Conservation (phyloP, 2,113 vertebrate species). For the Heterocephalus glaber region DNA sequence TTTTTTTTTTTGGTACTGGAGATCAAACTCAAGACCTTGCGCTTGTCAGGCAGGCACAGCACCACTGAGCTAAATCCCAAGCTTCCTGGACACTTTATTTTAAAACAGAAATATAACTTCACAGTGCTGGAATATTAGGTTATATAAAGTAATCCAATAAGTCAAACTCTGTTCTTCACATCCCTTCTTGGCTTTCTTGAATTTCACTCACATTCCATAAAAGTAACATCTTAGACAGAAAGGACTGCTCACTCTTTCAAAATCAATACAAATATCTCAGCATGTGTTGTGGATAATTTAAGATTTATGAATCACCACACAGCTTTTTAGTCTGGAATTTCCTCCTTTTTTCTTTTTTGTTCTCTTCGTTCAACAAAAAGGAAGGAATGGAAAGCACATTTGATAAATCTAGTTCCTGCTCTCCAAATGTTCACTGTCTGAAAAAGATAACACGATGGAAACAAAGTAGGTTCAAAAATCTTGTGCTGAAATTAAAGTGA, state of each 20-base stretch:
- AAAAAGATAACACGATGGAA: not conserved
- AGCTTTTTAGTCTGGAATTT: conserved; percentile 29
- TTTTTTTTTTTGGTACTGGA: too few relatives aligned
- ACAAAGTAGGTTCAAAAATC: not conserved
- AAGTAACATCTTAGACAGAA: conserved; percentile 10
- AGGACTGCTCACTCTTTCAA: not conserved
- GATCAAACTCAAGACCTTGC: too few relatives aligned
- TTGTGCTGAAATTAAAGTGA: not conserved
- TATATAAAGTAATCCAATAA: conserved; percentile 10
- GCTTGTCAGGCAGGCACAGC: too few relatives aligned
- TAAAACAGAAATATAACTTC: conserved; percentile 17
- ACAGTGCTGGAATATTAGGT: not conserved
- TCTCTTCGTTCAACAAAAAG: conserved; percentile 6
- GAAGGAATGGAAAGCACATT: not conserved
- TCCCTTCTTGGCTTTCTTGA: conserved; percentile 10
- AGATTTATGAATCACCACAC: conserved; percentile 23
- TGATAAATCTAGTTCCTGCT: conserved; percentile 35
- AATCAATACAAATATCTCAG: not conserved
- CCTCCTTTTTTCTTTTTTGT: not conserved
- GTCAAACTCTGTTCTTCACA: conserved; percentile 9
- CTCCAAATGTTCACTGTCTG: not conserved
- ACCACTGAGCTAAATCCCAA: too few relatives aligned
- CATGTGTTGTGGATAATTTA: not conserved
- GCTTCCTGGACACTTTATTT: not conserved
- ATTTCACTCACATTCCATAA: not conserved